Conservation (phyloP, 2,888 invertebrate species). For the Trisateles emortualis region DNA sequence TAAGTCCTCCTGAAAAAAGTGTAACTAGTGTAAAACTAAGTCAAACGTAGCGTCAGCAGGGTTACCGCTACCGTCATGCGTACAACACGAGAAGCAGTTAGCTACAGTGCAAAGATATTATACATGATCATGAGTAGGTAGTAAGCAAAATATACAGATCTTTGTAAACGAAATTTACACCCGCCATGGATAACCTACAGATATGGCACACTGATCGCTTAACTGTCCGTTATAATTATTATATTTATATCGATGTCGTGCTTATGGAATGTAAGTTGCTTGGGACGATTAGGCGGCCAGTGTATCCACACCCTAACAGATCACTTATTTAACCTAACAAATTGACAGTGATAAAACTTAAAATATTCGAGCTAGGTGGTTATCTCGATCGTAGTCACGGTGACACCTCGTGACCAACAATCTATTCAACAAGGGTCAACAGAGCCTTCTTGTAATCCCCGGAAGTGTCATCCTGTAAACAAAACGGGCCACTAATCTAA, state of each 20-base stretch:
- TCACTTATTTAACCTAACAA: conserved; percentile 70
- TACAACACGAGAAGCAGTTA: conserved; percentile 70
- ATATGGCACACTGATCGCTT: conserved; percentile 54
- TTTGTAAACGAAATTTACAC: conserved; percentile 70
- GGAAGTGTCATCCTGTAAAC: conserved; percentile 95
- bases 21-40: conserved; percentile 74
- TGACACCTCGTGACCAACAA: conserved; percentile 56
- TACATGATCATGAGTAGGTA: conserved; percentile 68
- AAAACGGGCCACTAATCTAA: conserved; percentile 72
- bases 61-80: conserved; percentile 70
- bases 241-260: not conserved
- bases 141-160: conserved; percentile 86
- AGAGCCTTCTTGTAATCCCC: conserved; percentile 97
- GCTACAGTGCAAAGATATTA: conserved; percentile 73
- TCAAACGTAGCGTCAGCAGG: conserved; percentile 40
- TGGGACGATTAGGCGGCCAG: conserved; percentile 33
- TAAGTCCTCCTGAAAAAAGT: conserved; percentile 90
- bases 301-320: conserved; percentile 47
- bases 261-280: conserved; percentile 9
- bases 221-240: conserved; percentile 31
- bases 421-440: conserved; percentile 92
- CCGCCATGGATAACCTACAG: conserved; percentile 57
- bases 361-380: conserved; percentile 69
- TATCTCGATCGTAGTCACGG: conserved; percentile 59
- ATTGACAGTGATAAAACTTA: conserved; percentile 76